phyloP scores from a whole-genome alignment of 2,888 invertebrate genomes.

The Archips crataeganus region DNA sequence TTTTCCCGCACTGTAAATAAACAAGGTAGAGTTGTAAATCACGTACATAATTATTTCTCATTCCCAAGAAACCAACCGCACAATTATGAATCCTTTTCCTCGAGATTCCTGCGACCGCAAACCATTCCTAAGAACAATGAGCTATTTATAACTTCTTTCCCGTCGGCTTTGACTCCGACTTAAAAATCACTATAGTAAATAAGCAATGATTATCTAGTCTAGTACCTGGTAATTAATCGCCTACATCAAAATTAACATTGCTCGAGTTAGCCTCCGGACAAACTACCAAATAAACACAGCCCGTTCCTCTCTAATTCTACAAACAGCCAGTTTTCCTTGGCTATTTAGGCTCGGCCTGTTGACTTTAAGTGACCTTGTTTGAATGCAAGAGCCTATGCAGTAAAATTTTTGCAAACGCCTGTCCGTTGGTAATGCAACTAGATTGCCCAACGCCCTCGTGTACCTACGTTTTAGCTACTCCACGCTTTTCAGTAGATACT shows the following conservation, averaged over 20 bases:
- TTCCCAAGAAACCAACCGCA: conserved; percentile 34
- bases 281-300: conserved; percentile 38
- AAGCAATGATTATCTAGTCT: neutral
- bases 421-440: conserved; percentile 34
- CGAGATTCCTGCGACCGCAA: conserved; percentile 23
- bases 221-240: conserved; percentile 29
- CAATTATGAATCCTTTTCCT: conserved; percentile 30
- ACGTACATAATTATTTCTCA: conserved; percentile 28
- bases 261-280: conserved; percentile 37
- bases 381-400: conserved; percentile 42
- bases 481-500: neutral
- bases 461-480: conserved; percentile 14
- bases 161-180: neutral
- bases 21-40: conserved; percentile 25
- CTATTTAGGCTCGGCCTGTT: conserved; percentile 53
- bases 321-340: conserved; percentile 55
- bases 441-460: conserved; percentile 28
- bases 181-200: neutral
- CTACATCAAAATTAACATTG: conserved; percentile 42
- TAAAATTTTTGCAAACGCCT: conserved; percentile 41
- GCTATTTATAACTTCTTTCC: conserved; percentile 12
- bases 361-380: conserved; percentile 50
- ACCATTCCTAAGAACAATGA: conserved; percentile 25
- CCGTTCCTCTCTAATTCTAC: conserved; percentile 47
- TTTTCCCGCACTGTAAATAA: conserved; percentile 12